phyloP scores from a whole-genome alignment of 2,888 invertebrate genomes.

The Opisthograptis luteolata region DNA sequence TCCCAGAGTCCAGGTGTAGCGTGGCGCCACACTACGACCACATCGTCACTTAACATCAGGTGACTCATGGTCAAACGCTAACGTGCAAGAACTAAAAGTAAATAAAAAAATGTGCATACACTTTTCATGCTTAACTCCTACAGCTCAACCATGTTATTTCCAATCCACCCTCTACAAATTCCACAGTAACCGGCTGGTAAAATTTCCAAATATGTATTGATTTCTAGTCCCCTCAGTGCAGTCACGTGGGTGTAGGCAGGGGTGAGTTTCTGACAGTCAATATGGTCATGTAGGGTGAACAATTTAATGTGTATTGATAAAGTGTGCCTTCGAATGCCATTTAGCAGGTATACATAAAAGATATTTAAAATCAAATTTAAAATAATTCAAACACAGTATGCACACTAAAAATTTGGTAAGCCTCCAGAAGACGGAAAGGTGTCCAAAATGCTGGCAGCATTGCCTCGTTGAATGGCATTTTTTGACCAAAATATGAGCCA shows the following conservation, averaged over 20 bases:
- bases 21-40: no score
- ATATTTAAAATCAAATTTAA: not conserved
- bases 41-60: no score
- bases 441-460: no score
- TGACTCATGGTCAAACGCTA: no score
- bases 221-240: constrained; percentile 57
- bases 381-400: no score
- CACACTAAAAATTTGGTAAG: no score
- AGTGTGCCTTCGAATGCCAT: not conserved
- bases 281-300: constrained; percentile 39
- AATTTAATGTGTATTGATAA: constrained; percentile 24
- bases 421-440: no score
- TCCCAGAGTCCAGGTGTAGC: no score
- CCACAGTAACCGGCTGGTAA: constrained; percentile 63
- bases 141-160: not conserved
- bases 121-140: not conserved
- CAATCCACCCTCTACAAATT: constrained; percentile 49
- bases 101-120: no score
- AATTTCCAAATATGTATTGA: constrained; percentile 77
- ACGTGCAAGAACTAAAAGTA: no score
- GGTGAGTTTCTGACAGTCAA: constrained; percentile 53
- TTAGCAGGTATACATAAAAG: not conserved
- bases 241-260: constrained; percentile 50
- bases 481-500: no score
- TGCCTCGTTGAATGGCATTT: no score